A percentile compares a stretch with the other conserved stretches of the same genome.
These are phyloP conservation scores for Xanthostigma xanthostigma DNA, from an alignment of 2,888 invertebrate species.

Conservation along the genomic window DNA sequence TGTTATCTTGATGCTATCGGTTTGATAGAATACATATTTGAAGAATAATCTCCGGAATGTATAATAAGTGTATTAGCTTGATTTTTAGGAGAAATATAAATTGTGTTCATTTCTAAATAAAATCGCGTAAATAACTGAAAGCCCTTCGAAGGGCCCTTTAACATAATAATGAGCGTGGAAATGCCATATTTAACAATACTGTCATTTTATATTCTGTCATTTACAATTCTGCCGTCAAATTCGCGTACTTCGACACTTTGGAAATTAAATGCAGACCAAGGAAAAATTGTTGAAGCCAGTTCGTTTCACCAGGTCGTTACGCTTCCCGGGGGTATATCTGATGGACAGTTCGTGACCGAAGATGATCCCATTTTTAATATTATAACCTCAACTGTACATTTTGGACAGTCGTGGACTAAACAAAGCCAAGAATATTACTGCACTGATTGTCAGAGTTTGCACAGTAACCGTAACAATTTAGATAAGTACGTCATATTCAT, in stretches of 20 bases:
- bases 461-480: conserved; percentile 31
- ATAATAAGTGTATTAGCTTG: too few species aligned
- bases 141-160: too few species aligned
- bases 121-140: too few species aligned
- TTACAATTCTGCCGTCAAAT: conserved; percentile 57
- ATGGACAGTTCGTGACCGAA: conserved; percentile 26
- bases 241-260: conserved; percentile 71
- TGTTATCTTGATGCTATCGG: too few species aligned
- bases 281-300: conserved; percentile 53
- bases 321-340: conserved; percentile 17
- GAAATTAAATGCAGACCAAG: conserved; percentile 64
- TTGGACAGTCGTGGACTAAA: conserved; percentile 51
- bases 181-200: conserved; percentile 44
- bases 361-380: conserved; percentile 63
- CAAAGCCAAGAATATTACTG: conserved; percentile 48
- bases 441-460: conserved; percentile 41
- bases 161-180: conserved; percentile 33
- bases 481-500: conserved; percentile 13
- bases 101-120: too few species aligned
- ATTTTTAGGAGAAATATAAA: too few species aligned
- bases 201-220: conserved; percentile 53
- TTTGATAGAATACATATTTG: too few species aligned
- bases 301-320: conserved; percentile 36
- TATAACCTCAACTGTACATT: conserved; percentile 54
- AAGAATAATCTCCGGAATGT: too few species aligned